Evolutionary conservation across 2,113 vertebrate genomes (phyloP).

Genomic region (Hypocryptadius cinnamomeus): DNA sequence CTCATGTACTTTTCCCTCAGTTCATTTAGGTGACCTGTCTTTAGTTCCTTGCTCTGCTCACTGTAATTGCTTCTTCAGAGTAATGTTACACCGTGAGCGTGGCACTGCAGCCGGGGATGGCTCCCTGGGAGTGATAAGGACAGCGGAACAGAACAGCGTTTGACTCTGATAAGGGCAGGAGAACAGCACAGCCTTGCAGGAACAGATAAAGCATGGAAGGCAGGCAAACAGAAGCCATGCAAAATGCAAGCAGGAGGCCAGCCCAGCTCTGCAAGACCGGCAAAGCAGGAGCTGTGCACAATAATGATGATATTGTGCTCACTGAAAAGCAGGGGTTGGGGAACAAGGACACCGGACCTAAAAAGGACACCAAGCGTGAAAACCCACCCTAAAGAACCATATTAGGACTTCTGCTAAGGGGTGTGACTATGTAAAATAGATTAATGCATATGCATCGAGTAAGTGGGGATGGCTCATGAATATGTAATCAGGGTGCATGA

Average conservation of each 20-base stretch:
- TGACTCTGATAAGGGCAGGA: neutral
- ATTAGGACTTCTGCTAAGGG: neutral
- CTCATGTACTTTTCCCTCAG: constrained; percentile 41
- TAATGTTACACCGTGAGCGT: neutral
- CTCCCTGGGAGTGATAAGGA: neutral
- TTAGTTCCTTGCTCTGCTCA: constrained; percentile 22
- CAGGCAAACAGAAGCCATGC: neutral
- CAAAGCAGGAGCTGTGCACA: neutral
- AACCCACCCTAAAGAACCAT: accelerated
- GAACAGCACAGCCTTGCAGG: neutral
- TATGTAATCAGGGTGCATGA: accelerated
- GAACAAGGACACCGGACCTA: accelerated
- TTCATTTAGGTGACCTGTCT: constrained; percentile 62
- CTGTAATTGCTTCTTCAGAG: constrained; percentile 62
- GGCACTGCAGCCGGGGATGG: neutral
- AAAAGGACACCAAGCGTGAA: accelerated
- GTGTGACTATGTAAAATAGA: neutral
- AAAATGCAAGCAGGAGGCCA: neutral
- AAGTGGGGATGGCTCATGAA: neutral
- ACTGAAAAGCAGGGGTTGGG: neutral
- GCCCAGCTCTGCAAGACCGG: neutral
- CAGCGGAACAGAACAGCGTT: neutral
- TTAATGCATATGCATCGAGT: accelerated
- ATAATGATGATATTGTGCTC: accelerated
- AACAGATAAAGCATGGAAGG: neutral